phyloP scores from a whole-genome alignment of 2,113 vertebrate species.

The Sturnus vulgaris region DNA sequence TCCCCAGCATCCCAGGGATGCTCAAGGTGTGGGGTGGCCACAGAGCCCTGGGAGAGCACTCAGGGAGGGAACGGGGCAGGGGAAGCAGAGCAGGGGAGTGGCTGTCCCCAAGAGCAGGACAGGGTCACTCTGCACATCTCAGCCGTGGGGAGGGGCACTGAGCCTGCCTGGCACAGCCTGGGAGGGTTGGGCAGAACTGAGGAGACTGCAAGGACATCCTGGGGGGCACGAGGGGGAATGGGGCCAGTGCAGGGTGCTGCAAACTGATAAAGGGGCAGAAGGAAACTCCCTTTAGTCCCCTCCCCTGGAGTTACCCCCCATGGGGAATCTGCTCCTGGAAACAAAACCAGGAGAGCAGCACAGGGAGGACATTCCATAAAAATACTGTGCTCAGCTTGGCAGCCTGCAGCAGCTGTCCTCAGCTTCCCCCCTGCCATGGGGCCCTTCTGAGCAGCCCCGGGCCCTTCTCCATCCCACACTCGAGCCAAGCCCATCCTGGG shows the following conservation, averaged over 20 bases:
- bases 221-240: background rate
- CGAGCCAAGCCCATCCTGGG: rapidly evolving
- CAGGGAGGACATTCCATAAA: background rate
- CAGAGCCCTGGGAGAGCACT: background rate
- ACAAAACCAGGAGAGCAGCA: background rate
- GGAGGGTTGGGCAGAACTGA: background rate
- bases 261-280: background rate
- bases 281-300: background rate
- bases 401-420: background rate
- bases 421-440: rapidly evolving
- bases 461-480: background rate
- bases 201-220: background rate
- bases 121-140: background rate
- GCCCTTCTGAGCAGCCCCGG: background rate
- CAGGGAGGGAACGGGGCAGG: background rate
- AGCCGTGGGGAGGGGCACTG: rapidly evolving
- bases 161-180: background rate
- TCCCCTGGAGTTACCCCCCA: background rate
- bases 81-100: background rate
- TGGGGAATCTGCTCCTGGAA: background rate
- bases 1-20: background rate
- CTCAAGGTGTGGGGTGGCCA: background rate
- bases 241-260: background rate
- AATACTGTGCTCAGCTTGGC: background rate
- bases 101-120: background rate